These are phyloP conservation scores for Tetropium fuscum DNA, from an alignment of 2,888 invertebrate genomes.

Conservation along the genomic window DNA sequence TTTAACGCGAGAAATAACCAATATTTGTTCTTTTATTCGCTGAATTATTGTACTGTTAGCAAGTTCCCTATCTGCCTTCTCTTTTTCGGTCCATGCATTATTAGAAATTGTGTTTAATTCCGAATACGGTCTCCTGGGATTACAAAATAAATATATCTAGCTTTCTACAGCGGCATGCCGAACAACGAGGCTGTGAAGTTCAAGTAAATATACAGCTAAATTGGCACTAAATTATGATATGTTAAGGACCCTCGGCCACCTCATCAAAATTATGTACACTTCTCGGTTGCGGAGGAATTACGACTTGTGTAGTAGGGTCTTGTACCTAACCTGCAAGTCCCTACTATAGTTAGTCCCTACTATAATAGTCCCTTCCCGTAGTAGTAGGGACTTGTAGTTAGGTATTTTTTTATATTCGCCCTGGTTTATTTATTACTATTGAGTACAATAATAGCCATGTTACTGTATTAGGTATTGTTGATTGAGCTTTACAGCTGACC, in stretches of 20 bases:
- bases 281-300: neutral
- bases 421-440: too few relatives aligned
- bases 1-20: conserved; percentile 38
- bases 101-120: conserved; percentile 41
- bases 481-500: too few relatives aligned
- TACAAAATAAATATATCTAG: conserved; percentile 43
- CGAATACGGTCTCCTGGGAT: too few relatives aligned
- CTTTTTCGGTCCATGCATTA: conserved; percentile 39
- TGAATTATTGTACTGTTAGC: conserved; percentile 43
- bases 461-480: too few relatives aligned
- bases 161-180: conserved; percentile 32
- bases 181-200: conserved; percentile 22
- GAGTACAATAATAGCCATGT: too few relatives aligned
- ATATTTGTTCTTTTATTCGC: conserved; percentile 43
- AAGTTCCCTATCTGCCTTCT: conserved; percentile 38
- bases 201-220: conserved; percentile 29
- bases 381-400: too few relatives aligned
- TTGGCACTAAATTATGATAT: conserved; percentile 42
- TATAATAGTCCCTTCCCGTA: too few relatives aligned
- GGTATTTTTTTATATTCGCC: too few relatives aligned
- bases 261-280: neutral
- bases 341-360: too few relatives aligned
- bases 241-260: conserved; percentile 11
- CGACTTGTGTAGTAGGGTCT: too few relatives aligned
- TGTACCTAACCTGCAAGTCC: too few relatives aligned